Evolutionary conservation across 2,888 invertebrate species (phyloP), one percentile per base, ranked within the genome.

Genomic region (Noctua pronuba): DNA sequence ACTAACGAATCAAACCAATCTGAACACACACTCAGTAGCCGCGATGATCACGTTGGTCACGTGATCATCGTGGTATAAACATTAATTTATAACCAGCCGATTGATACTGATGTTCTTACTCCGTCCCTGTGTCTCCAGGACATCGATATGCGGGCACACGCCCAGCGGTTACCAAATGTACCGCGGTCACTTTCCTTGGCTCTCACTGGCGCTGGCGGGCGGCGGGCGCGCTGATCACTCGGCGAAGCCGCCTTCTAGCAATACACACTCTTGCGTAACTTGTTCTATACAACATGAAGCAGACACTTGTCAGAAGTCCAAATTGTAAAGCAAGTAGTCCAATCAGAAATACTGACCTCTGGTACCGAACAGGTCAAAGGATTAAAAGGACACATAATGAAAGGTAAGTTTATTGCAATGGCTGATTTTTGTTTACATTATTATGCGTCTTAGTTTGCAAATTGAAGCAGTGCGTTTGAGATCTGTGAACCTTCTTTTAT

Each of bases 171-270:
- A 95, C 95, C 94, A 94, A 95, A 95, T 93, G 92, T 91, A 92
- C 92, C 79, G 79, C 89, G 92, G 94, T 94, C 93, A 95, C 96
- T 96, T 96, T 96, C 96, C 92, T 93, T 89, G 91, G 92, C 96
- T 95, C 95, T 95, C 95, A 94, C 96, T 69, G 38, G 60, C 35
- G 35, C 35, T 73, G 58, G 60, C 31, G 21, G 73, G 82, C 71
- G 82, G 49, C n/a, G 49, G 80, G 60, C 7, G 49, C 38, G 82
- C 74, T 52, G 76, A 83, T 84, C 86, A 84, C 78, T 84, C 73
- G 73, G 16, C 41, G 74, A 73, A 69, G 83, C 85, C 82, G 85
- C 84, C 77, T 52, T 55, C 38, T 74, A 79, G 31, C 74, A 74
- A 78, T 66, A 73, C 75, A 75, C 68, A 68, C 21, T 65, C n/a